Evolutionary conservation across 2,113 vertebrate species (phyloP).

Genomic region (Odontophorus gujanensis): DNA sequence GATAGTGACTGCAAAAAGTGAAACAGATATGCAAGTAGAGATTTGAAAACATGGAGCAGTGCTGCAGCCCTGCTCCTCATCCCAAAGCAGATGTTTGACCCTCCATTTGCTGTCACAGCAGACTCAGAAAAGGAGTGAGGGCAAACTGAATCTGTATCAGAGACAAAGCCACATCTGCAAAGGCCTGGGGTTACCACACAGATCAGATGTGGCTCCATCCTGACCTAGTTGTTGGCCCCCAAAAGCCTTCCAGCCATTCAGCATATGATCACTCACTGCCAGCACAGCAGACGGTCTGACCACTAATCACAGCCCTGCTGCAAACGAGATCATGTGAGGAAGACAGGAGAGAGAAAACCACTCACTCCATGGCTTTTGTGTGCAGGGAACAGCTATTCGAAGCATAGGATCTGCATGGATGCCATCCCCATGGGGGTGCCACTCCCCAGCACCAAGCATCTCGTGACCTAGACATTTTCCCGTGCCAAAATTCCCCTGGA

Average conservation of each 20-base stretch:
- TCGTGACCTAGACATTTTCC: neutral
- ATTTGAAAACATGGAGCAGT: neutral
- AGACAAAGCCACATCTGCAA: slow-evolving; percentile 1
- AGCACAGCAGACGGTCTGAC: slow-evolving; percentile 12
- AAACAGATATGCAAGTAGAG: neutral
- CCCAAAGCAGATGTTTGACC: neutral
- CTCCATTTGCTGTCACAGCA: neutral
- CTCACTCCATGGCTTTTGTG: neutral
- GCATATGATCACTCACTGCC: neutral
- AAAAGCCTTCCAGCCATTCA: neutral
- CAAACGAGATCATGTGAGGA: slow-evolving; percentile 1
- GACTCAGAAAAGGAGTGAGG: neutral
- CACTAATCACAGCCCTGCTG: slow-evolving; percentile 1
- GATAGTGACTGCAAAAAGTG: neutral
- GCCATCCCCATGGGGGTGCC: neutral
- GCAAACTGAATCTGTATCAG: neutral
- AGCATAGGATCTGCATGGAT: neutral
- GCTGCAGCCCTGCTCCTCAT: neutral
- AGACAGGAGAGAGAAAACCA: neutral
- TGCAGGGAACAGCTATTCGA: neutral
- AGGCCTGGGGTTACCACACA: neutral
- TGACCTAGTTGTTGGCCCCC: neutral
- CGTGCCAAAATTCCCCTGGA: neutral
- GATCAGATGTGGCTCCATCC: slow-evolving; percentile 18
- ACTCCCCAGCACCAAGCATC: neutral